Percentiles rank a stretch among this genome's conserved stretches.
phyloP scores from a whole-genome alignment of 2,113 vertebrate genomes.

The Enhydra lutris region DNA sequence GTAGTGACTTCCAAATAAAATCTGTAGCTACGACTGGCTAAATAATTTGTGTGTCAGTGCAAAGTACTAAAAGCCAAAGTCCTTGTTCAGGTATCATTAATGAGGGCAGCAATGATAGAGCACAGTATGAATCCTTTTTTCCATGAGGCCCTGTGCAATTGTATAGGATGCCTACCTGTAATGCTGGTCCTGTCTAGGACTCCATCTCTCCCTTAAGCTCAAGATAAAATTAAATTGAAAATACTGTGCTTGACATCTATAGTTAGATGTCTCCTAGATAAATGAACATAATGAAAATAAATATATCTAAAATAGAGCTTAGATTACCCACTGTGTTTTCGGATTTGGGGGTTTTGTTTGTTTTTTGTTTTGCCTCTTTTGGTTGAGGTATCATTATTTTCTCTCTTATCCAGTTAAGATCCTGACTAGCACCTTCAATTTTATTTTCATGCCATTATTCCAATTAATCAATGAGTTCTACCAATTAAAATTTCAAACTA shows the following conservation, averaged over 20 bases:
- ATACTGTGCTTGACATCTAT: neutral
- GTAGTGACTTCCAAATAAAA: neutral
- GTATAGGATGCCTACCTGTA: neutral
- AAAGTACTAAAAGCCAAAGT: neutral
- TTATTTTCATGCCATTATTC: neutral
- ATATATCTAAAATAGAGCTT: neutral
- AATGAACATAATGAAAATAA: neutral
- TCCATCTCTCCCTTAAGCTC: neutral
- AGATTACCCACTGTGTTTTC: neutral
- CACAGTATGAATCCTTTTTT: neutral
- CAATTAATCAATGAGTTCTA: neutral
- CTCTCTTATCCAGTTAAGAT: neutral
- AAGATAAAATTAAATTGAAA: neutral
- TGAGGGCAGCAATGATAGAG: rapidly evolving
- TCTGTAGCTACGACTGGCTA: neutral
- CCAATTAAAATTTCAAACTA: neutral
- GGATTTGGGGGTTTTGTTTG: neutral
- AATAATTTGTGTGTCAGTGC: neutral
- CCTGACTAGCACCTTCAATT: neutral
- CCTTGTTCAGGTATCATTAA: neutral
- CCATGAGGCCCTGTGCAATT: neutral
- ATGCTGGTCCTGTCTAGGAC: neutral
- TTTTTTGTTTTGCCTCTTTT: neutral
- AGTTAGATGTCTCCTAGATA: neutral
- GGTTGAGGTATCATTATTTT: neutral